phyloP scores from a whole-genome alignment of 2,113 vertebrate genomes.

The Tragelaphus imberbis region DNA sequence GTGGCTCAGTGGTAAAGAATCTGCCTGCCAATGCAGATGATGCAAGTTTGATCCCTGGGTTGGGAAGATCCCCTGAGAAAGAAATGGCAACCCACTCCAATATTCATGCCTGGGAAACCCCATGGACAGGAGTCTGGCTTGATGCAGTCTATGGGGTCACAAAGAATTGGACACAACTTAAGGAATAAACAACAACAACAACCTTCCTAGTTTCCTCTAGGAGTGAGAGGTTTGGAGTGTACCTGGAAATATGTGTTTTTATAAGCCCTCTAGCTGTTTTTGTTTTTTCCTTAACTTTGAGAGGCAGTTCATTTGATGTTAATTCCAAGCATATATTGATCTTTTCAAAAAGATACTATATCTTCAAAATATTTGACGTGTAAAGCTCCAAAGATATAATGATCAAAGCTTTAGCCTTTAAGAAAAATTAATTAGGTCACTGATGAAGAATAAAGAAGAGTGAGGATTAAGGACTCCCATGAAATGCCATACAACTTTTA shows the following conservation, averaged over 20 bases:
- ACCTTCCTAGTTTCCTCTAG: background rate
- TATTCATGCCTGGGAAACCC: background rate
- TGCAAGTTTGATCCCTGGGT: background rate
- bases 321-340: background rate
- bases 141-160: background rate
- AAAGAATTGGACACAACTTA: background rate
- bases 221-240: background rate
- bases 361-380: background rate
- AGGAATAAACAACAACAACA: background rate
- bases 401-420: background rate
- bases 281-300: background rate
- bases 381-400: background rate
- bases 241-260: background rate
- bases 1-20: background rate
- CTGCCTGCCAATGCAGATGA: background rate
- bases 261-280: background rate
- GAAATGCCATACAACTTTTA: background rate
- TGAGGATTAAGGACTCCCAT: background rate
- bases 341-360: background rate
- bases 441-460: background rate
- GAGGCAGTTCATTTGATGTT: background rate
- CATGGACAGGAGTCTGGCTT: background rate
- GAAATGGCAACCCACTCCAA: background rate
- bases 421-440: background rate
- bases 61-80: background rate